Evolutionary conservation across 2,888 invertebrate genomes (phyloP), one percentile per base, ranked within the genome.

Genomic region (Lasioglossum marginatum): DNA sequence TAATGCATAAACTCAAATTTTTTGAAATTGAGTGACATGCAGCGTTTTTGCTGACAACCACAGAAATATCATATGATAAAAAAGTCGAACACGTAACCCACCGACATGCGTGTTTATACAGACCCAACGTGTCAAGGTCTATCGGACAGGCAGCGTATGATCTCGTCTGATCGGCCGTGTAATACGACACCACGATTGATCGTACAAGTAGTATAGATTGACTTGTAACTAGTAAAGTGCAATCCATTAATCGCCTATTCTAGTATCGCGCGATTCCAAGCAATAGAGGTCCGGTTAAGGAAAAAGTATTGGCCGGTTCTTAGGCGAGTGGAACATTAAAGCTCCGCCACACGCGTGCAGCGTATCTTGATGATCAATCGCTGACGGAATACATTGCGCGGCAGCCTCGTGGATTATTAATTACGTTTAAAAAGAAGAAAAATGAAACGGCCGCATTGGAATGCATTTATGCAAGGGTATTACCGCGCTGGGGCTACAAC

Each of bases 381-480:
- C 34, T 4, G 19, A 4, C 19, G 34, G 66, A 68, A 37, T 68
- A 68, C 66, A 12, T 68, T 68, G 31, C 66, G 31, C 23, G 10
- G 34, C 23, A 66, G 66, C 66, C 23, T 68, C 5, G 66, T 34
- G 34, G 34, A 68, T 68, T 68, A 68, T 68, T 68, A 68, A 68
- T 68, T 63, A 31, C 66, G 66, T 68, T 68, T 4, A 8, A 19
- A 34, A 68, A 34, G 66, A 34, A 68, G 34, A 68, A 34, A 34
- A 68, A 68, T 68, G 66, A 68, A 34, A 37, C 34, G 4, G 23
- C 0, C 34, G 10, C 63, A 63, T 63, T 31, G 63, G 63, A 31
- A 34, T 68, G 66, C 66, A 68, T 68, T 68, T 68, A 68, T 68
- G 66, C 31, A 19, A 6, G 10, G 63, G 34, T 34, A 34, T 66